Evolutionary conservation across 2,113 vertebrate genomes (phyloP).

Genomic region (Mastomys coucha): DNA sequence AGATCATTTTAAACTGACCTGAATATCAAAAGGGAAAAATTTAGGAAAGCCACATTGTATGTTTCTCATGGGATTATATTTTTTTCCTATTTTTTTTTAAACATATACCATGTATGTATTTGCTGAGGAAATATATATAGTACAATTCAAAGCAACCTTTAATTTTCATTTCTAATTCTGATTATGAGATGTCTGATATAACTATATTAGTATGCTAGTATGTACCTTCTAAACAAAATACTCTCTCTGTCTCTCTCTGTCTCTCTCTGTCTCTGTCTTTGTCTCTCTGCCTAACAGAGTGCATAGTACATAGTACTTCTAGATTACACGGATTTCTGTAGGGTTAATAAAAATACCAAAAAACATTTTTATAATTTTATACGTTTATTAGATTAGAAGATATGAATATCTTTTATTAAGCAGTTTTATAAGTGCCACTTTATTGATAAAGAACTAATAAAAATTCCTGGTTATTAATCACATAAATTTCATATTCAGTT

Average conservation of each 20-base stretch:
- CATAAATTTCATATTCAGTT: constrained; percentile 36
- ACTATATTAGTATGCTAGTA: neutral
- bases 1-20: neutral
- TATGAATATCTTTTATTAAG: constrained; percentile 11
- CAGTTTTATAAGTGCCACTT: neutral
- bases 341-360: neutral
- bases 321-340: neutral
- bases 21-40: neutral
- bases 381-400: neutral
- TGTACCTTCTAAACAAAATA: neutral
- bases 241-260: too few species aligned
- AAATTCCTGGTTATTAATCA: neutral
- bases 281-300: neutral
- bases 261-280: too few species aligned
- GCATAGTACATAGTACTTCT: neutral
- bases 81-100: neutral
- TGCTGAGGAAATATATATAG: neutral
- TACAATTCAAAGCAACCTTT: neutral
- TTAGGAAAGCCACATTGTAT: neutral
- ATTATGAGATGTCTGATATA: neutral
- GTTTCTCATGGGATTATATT: neutral
- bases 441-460: constrained; percentile 46
- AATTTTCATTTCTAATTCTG: neutral
- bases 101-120: neutral
- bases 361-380: constrained; percentile 16